Base-by-base conservation (phyloP, 2,113 vertebrate genomes). In the Lethenteron camtschaticum region DNA sequence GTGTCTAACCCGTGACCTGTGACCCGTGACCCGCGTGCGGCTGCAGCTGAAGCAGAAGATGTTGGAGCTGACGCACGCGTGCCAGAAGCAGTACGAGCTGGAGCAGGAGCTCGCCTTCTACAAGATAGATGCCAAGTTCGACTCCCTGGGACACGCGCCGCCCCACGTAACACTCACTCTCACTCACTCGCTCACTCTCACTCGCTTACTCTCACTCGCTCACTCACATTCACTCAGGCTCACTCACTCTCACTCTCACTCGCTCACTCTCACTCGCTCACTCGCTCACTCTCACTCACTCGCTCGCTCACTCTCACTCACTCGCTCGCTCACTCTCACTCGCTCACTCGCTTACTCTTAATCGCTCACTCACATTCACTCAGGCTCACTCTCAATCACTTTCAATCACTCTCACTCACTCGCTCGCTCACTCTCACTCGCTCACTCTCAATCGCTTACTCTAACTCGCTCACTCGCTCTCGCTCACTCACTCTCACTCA, bases 91-190 rank as follows among this genome's bases (percentile, higher is more conserved):
- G 68, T 89, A 88, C 71, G 84, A 87, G 69, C 71, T 89, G 75
- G 87, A 89, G 75, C 87, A 89, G 72, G 86, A 89, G 70, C 72
- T 89, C 76, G 84, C 86, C 1, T 89, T 89, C 76, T 84, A 87
- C 69, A 89, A 89, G 79, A 88, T 89, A 0, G 86, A 89, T 77
- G 84, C 83, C 69, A 89, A 89, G 75, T 88, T 89, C 77, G 84
- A 87, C n/a, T 9, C 63, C 63, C 59, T 14, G 13, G 16, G 13
- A 63, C 59, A 13, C 59, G 16, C 59, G 16, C 13, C 13, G 13
- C 16, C 59, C 59, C 59, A 13, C 59, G 41, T 41, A 41, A 41
- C 3, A 6, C 59, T 7, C 59, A 63, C 59, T 8, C 16, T 14
- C 59, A 1, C 13, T 14, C 59, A 63, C 16, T 14, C 7, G 16